phyloP scores from a whole-genome alignment of 2,888 invertebrate species.

The Melinaea menophilus region DNA sequence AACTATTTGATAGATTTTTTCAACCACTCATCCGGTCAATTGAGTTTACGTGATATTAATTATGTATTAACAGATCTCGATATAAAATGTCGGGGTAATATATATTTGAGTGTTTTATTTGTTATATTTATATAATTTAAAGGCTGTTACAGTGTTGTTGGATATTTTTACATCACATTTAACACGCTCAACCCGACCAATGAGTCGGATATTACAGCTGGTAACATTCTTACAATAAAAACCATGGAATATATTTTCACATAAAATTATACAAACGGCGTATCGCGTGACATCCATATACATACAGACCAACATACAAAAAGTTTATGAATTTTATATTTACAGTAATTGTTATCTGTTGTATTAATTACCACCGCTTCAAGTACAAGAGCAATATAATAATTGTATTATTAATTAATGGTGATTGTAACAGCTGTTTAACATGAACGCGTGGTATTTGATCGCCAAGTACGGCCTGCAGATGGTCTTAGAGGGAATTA shows the following conservation, averaged over 20 bases:
- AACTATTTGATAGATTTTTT: conserved; percentile 52
- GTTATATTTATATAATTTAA: neutral
- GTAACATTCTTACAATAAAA: conserved; percentile 2
- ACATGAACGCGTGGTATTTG: neutral
- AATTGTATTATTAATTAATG: neutral
- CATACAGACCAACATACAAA: too few species aligned
- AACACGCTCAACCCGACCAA: conserved; percentile 3
- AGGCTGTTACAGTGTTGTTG: neutral
- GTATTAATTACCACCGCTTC: too few species aligned
- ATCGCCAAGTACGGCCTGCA: neutral
- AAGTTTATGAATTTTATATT: too few species aligned
- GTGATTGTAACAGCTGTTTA: neutral
- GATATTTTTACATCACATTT: conserved; percentile 4
- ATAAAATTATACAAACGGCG: too few species aligned
- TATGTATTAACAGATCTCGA: neutral
- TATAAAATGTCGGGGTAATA: neutral
- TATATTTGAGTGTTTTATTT: too few species aligned
- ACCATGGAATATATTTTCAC: neutral
- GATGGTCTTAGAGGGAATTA: conserved; percentile 2
- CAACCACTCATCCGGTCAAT: conserved; percentile 31
- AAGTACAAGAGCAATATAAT: neutral
- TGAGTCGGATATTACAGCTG: conserved; percentile 4
- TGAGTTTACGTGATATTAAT: conserved; percentile 17
- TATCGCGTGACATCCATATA: too few species aligned
- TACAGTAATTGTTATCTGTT: too few species aligned